Conservation (phyloP, 2,888 invertebrate genomes). For the Clusia tigrina region DNA sequence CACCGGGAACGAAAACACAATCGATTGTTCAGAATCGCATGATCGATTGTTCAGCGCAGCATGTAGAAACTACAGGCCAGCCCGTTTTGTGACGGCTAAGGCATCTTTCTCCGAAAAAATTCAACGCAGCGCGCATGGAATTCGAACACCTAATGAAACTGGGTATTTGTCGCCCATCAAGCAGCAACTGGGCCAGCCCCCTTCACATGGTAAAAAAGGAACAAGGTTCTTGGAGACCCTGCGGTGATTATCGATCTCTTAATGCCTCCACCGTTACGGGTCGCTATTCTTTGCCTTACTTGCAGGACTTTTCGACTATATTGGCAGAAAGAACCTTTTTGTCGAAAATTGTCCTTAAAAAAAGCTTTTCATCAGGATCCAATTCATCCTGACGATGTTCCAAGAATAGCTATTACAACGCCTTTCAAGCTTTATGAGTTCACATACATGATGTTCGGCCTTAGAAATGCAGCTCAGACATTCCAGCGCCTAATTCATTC, state of each 20-base stretch:
- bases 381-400: constrained; percentile 1
- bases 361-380: constrained; percentile 7
- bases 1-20: too few relatives aligned
- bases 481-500: constrained; percentile 1
- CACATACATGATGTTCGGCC: constrained; percentile 1
- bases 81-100: constrained; percentile 25
- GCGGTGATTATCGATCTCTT: constrained; percentile 46
- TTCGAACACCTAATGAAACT: constrained; percentile 40
- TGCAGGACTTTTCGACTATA: constrained; percentile 8
- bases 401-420: neutral
- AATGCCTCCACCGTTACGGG: constrained; percentile 49
- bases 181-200: constrained; percentile 59
- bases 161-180: constrained; percentile 60
- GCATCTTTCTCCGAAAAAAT: constrained; percentile 41
- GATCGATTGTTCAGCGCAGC: too few relatives aligned
- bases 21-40: too few relatives aligned
- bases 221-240: constrained; percentile 43
- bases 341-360: neutral
- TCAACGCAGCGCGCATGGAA: constrained; percentile 17
- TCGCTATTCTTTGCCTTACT: constrained; percentile 47
- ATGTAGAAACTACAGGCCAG: constrained; percentile 16
- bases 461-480: constrained; percentile 3
- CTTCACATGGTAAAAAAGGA: constrained; percentile 47
- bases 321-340: neutral
- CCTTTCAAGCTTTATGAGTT: constrained; percentile 3